Evolutionary conservation across 2,888 invertebrate genomes (phyloP), one percentile per base, ranked within the genome.

Genomic region (Caenorhabditis plicata): DNA sequence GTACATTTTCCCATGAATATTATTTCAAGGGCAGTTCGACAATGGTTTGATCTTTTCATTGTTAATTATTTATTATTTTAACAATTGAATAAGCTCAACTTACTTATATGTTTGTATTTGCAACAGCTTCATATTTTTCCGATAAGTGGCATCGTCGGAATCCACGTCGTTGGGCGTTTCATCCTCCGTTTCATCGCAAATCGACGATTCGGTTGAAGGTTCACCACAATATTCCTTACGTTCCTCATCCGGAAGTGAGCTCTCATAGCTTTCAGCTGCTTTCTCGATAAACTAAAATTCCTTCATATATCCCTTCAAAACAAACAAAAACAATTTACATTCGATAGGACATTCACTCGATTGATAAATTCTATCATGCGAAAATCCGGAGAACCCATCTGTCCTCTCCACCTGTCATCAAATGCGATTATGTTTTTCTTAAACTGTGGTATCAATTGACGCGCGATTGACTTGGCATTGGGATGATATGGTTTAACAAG

Each of bases 391-490:
- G 78, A 76, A 11, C 67, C 71, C 47, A 73, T 53, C 11, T 75
- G 71, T 9, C 69, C 74, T n/a, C 69, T 64, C 54, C 73, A 62
- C 11, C 68, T 50, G 22, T 61, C 63, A 15, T 71, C 67, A 43
- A 77, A 80, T 5, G 68, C 41, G 38, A 64, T 54, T 53, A 80
- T 67, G 40, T 66, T 75, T 22, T 73, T 71, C 17, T 74, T 68
- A 60, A 80, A 80, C 22, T 68, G 68, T 0, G 80, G 80, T 19
- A 80, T 57, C n/a, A 80, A 50, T 39, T 78, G 75, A 27, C 74
- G 74, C 5, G 73, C 74, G 8, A 80, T 75, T 7, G 80, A 78
- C 31, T 73, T 74, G 3, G 76, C 71, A 35, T 44, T 47, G 8
- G 49, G 40, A n/a, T 57, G 48, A 47, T 70, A 71, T 26, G 78